Percentiles rank a stretch among this genome's conserved stretches.
These are phyloP conservation scores for Oryzias woworae DNA, from an alignment of 2,113 vertebrate genomes.

Conservation along the genomic window DNA sequence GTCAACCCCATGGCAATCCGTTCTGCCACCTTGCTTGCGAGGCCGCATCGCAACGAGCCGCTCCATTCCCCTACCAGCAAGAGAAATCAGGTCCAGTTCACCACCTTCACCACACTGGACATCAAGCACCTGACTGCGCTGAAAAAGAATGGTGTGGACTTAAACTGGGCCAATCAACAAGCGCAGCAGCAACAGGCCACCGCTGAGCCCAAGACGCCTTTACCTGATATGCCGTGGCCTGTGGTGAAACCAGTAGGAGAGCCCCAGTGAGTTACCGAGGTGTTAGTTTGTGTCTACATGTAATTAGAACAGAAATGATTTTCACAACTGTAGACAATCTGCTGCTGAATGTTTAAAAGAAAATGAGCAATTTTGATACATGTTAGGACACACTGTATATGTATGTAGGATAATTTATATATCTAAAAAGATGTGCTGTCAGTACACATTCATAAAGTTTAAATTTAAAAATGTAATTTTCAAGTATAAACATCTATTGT, in stretches of 20 bases:
- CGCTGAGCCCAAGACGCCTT: constrained; percentile 65
- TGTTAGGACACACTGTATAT: constrained; percentile 12
- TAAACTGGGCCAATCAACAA: constrained; percentile 84
- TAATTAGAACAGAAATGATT: neutral
- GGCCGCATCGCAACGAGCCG: constrained; percentile 77
- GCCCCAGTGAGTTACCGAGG: constrained; percentile 44
- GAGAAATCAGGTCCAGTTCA: constrained; percentile 94
- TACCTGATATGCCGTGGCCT: constrained; percentile 76
- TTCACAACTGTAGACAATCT: neutral
- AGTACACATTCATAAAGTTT: neutral
- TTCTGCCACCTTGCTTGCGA: constrained; percentile 69
- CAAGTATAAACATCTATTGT: constrained; percentile 52
- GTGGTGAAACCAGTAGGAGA: constrained; percentile 66
- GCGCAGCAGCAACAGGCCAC: constrained; percentile 55
- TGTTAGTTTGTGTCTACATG: constrained; percentile 2
- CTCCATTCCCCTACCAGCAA: constrained; percentile 95
- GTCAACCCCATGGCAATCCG: constrained; percentile 54
- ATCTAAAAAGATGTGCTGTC: constrained; percentile 5
- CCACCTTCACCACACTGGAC: constrained; percentile 88
- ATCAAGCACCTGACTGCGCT: constrained; percentile 76
- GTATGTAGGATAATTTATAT: constrained; percentile 28
- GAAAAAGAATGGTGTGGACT: constrained; percentile 80
- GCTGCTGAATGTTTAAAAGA: constrained; percentile 13
- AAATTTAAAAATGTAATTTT: constrained; percentile 13
- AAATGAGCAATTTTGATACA: constrained; percentile 1